phyloP scores from a whole-genome alignment of 2,888 invertebrate genomes.

The Latrodectus hesperus region DNA sequence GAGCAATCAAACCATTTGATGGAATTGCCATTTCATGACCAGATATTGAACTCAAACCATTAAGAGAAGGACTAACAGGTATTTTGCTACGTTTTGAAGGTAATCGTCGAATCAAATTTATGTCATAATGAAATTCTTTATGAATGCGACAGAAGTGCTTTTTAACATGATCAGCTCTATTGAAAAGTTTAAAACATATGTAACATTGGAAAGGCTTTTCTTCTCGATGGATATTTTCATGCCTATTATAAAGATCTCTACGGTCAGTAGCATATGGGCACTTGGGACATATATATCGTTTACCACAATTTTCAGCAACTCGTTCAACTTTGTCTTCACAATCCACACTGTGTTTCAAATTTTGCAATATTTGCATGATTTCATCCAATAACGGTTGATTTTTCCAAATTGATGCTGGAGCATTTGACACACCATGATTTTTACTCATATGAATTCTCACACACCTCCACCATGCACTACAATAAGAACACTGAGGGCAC shows the following conservation, averaged over 20 bases:
- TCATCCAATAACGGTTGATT: slow-evolving; percentile 85
- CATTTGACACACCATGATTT: slow-evolving; percentile 82
- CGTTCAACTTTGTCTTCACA: slow-evolving; percentile 69
- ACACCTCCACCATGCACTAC: slow-evolving; percentile 85
- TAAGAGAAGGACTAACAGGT: slow-evolving; percentile 50
- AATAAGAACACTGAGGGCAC: slow-evolving; percentile 83
- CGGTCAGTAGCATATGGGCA: slow-evolving; percentile 95
- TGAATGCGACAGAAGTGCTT: slow-evolving; percentile 95
- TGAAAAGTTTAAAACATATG: slow-evolving; percentile 83
- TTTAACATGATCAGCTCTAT: slow-evolving; percentile 94
- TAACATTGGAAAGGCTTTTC: slow-evolving; percentile 96
- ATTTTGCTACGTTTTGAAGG: slow-evolving; percentile 70
- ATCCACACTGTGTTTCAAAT: slow-evolving; percentile 81
- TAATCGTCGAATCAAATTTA: slow-evolving; percentile 72
- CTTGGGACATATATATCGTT: slow-evolving; percentile 86
- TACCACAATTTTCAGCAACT: slow-evolving; percentile 63
- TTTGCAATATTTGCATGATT: slow-evolving; percentile 83
- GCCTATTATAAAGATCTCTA: slow-evolving; percentile 90
- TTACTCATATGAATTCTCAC: slow-evolving; percentile 84
- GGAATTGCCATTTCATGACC: slow-evolving; percentile 24
- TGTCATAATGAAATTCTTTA: slow-evolving; percentile 89
- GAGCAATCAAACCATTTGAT: slow-evolving; percentile 44
- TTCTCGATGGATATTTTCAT: slow-evolving; percentile 94
- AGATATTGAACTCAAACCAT: slow-evolving; percentile 64
- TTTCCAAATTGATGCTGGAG: slow-evolving; percentile 77